A percentile compares a stretch with the other conserved stretches of the same genome.
These are phyloP conservation scores for Tachina lurida DNA, from an alignment of 2,888 invertebrate species.

Conservation along the genomic window DNA sequence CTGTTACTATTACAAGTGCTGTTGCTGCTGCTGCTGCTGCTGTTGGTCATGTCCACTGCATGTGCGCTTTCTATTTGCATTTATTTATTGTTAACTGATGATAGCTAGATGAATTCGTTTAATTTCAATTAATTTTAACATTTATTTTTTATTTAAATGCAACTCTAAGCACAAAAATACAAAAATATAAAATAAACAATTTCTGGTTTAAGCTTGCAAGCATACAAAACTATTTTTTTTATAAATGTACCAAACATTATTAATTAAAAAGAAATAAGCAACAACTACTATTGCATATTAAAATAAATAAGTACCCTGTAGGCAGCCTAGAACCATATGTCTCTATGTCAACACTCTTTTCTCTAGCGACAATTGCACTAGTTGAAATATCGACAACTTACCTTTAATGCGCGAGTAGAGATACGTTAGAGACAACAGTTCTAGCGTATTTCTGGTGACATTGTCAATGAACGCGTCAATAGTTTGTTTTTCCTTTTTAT, in stretches of 20 bases:
- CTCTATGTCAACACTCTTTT: too few relatives aligned
- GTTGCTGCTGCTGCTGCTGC: conserved; percentile 2
- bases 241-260: conserved; percentile 30
- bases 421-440: too few relatives aligned
- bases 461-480: too few relatives aligned
- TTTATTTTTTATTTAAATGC: conserved; percentile 53
- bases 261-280: conserved; percentile 25
- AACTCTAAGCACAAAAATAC: conserved; percentile 51
- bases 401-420: too few relatives aligned
- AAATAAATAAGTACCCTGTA: conserved; percentile 36
- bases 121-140: conserved; percentile 59
- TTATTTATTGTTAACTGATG: conserved; percentile 69
- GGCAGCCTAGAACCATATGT: too few relatives aligned
- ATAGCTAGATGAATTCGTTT: conserved; percentile 70
- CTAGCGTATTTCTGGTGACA: too few relatives aligned
- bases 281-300: conserved; percentile 59
- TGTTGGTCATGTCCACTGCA: conserved; percentile 32
- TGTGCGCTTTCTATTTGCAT: conserved; percentile 73
- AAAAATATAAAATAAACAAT: conserved; percentile 21
- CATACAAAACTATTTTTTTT: not conserved
- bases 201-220: conserved; percentile 33
- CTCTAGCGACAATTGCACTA: too few relatives aligned
- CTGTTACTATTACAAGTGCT: conserved; percentile 1
- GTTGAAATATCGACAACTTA: too few relatives aligned
- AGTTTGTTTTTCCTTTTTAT: too few relatives aligned